A percentile compares a stretch with the other conserved stretches of the same genome.
Evolutionary conservation across 2,113 vertebrate genomes (phyloP).

Genomic region (Hirundichthys speculiger): DNA sequence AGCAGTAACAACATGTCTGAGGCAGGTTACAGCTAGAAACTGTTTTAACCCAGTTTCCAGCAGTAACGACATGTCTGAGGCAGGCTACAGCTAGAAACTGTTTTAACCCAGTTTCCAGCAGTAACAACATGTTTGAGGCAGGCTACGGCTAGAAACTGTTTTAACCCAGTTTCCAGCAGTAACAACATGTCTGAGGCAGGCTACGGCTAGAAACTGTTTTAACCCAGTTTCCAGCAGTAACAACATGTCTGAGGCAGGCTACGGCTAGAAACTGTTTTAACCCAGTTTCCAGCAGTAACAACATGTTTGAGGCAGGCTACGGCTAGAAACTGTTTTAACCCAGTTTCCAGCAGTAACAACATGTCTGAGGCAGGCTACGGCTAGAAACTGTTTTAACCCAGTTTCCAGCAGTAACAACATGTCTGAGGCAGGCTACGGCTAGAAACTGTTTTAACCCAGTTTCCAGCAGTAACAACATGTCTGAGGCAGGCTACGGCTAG

Average conservation of each 20-base stretch:
- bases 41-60: constrained; percentile 39
- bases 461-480: constrained; percentile 29
- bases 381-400: too few relatives aligned
- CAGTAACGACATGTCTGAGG: constrained; percentile 21
- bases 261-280: too few relatives aligned
- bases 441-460: too few relatives aligned
- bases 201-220: too few relatives aligned
- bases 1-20: constrained; percentile 25
- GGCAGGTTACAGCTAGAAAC: constrained; percentile 15
- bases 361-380: constrained; percentile 21
- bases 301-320: constrained; percentile 20
- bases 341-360: constrained; percentile 26
- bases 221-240: constrained; percentile 32
- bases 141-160: constrained; percentile 16
- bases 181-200: constrained; percentile 19
- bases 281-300: constrained; percentile 26
- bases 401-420: constrained; percentile 25
- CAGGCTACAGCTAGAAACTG: constrained; percentile 16
- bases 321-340: too few relatives aligned
- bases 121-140: constrained; percentile 22
- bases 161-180: constrained; percentile 35
- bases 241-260: constrained; percentile 20
- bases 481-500: constrained; percentile 15
- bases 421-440: constrained; percentile 22
- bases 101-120: constrained; percentile 36